These are phyloP conservation scores for Anas flavirostris DNA, from an alignment of 2,797 vertebrate species.

Conservation along the genomic window DNA sequence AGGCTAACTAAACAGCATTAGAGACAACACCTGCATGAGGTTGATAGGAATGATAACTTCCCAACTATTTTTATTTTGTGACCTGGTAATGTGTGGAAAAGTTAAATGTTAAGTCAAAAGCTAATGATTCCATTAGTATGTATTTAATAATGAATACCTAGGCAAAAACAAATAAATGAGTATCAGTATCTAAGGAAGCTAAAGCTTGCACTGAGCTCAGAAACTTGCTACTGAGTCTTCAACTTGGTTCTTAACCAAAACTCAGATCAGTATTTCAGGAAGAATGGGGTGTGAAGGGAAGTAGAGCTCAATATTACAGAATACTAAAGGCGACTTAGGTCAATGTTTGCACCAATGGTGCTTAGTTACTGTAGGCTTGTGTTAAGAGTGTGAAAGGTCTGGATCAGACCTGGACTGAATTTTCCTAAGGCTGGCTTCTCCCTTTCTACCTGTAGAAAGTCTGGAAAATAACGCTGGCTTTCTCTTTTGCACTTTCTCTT, in stretches of 20 bases:
- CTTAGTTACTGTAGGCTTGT: background rate
- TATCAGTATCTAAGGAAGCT: background rate
- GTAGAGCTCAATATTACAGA: background rate
- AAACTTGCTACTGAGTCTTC: background rate
- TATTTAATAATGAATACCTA: background rate
- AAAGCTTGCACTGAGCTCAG: background rate
- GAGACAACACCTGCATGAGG: background rate
- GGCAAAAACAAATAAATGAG: fast-evolving
- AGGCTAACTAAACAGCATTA: background rate
- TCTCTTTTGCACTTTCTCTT: background rate
- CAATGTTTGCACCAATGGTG: background rate
- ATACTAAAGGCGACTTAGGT: background rate
- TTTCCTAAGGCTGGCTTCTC: background rate
- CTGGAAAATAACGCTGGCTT: background rate
- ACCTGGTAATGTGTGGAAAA: background rate
- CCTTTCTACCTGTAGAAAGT: background rate
- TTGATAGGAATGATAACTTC: background rate
- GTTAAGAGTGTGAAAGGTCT: background rate
- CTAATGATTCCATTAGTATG: background rate
- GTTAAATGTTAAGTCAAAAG: fast-evolving
- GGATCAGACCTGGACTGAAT: fast-evolving
- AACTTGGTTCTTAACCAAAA: background rate
- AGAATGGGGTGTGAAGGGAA: background rate
- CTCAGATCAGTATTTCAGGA: background rate
- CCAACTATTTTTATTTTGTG: background rate